Evolutionary conservation across 2,888 invertebrate genomes (phyloP).

Genomic region (Euplexia lucipara): DNA sequence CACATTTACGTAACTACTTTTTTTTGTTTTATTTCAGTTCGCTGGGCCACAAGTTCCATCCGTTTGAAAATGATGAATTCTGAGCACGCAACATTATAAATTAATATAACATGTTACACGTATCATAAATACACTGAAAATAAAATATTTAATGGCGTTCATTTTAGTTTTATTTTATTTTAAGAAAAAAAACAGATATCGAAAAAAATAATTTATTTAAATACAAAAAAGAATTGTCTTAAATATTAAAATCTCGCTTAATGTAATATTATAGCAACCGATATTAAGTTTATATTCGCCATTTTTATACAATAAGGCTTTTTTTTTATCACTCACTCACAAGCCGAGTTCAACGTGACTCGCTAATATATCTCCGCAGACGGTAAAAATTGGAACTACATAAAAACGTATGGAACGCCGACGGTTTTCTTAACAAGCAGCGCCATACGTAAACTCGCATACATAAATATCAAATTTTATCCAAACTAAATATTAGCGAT

Average conservation of each 20-base stretch:
- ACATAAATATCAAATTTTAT: too few species aligned
- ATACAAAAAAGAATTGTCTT: conserved; percentile 73
- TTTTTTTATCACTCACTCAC: conserved; percentile 6
- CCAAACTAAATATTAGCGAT: too few species aligned
- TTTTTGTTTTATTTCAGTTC: conserved; percentile 82
- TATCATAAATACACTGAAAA: conserved; percentile 8
- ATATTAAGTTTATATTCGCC: conserved; percentile 33
- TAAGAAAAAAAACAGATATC: conserved; percentile 24
- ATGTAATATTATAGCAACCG: conserved; percentile 62
- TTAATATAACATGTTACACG: conserved; percentile 7
- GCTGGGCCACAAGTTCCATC: conserved; percentile 91
- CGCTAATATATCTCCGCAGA: not conserved
- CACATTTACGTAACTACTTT: not conserved
- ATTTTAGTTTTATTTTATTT: conserved; percentile 2
- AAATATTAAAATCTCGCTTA: conserved; percentile 69
- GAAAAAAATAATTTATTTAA: conserved; percentile 76
- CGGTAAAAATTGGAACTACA: conserved; percentile 3
- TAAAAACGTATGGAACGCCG: not conserved
- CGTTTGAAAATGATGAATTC: conserved; percentile 91
- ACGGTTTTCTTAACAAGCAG: conserved; percentile 1
- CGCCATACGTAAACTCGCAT: not conserved
- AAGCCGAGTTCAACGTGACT: conserved; percentile 4
- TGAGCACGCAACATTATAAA: conserved; percentile 70
- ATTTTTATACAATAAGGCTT: conserved; percentile 29
- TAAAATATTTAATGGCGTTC: conserved; percentile 17